Percentiles rank a stretch among this genome's conserved stretches.
Conservation (phyloP, 2,797 vertebrate genomes). For the Chrosomus eos region DNA sequence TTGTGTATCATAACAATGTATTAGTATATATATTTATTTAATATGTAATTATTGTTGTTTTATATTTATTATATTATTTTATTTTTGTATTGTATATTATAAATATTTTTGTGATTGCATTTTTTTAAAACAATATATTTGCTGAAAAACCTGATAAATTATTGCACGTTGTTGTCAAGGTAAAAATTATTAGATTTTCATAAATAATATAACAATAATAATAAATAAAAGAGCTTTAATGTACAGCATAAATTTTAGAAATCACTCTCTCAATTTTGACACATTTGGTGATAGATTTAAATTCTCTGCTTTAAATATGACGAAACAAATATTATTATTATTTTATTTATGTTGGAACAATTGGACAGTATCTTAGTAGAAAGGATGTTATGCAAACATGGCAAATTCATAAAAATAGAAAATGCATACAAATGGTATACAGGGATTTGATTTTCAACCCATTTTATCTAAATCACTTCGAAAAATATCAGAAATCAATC, state of each 20-base stretch:
- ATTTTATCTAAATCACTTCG: neutral
- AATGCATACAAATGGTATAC: neutral
- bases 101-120: neutral
- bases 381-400: neutral
- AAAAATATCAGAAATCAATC: neutral
- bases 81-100: neutral
- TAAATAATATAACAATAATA: neutral
- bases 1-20: neutral
- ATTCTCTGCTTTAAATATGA: slow-evolving; percentile 16
- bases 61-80: neutral
- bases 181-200: neutral
- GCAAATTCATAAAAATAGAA: neutral
- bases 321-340: neutral
- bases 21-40: neutral
- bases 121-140: neutral
- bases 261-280: neutral
- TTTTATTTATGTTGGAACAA: neutral
- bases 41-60: neutral
- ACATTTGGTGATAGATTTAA: neutral
- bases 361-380: neutral
- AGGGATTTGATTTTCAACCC: neutral
- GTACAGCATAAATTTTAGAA: neutral
- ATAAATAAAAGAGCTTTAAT: neutral
- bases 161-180: neutral
- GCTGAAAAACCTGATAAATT: neutral